Conservation (phyloP, 2,113 vertebrate genomes). For the Macheiramphus alcinus region DNA sequence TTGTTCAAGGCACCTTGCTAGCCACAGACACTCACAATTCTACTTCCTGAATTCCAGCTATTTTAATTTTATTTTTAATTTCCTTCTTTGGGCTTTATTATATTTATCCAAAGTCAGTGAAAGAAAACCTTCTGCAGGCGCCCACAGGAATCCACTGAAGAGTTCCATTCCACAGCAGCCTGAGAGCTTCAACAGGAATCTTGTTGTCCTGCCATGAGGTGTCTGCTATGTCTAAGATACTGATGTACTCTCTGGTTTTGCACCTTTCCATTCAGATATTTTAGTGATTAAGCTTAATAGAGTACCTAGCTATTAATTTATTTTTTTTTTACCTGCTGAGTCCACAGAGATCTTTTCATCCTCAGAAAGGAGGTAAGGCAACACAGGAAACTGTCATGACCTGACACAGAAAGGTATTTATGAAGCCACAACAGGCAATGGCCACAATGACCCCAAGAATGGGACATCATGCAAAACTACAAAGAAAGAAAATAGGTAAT, state of each 20-base stretch:
- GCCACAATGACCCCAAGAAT: rapidly evolving
- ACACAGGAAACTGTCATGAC: neutral
- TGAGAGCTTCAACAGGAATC: neutral
- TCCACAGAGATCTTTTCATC: neutral
- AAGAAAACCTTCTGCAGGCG: neutral
- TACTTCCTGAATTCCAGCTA: neutral
- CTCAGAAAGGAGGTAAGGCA: neutral
- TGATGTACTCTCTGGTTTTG: neutral
- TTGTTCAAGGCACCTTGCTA: neutral
- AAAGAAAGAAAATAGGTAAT: neutral
- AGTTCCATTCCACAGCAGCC: neutral
- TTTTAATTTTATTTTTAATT: neutral
- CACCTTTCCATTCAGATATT: neutral
- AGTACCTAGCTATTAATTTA: rapidly evolving
- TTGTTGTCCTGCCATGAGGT: neutral
- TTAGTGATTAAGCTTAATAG: neutral
- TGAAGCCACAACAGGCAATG: rapidly evolving
- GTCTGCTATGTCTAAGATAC: neutral
- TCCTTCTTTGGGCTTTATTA: neutral
- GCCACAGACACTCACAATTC: neutral
- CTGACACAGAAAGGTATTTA: neutral
- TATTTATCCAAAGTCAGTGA: neutral
- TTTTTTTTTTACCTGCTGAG: neutral
- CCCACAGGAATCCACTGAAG: neutral
- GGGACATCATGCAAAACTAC: neutral